phyloP scores from a whole-genome alignment of 2,113 vertebrate species.

The Laterallus jamaicensis region DNA sequence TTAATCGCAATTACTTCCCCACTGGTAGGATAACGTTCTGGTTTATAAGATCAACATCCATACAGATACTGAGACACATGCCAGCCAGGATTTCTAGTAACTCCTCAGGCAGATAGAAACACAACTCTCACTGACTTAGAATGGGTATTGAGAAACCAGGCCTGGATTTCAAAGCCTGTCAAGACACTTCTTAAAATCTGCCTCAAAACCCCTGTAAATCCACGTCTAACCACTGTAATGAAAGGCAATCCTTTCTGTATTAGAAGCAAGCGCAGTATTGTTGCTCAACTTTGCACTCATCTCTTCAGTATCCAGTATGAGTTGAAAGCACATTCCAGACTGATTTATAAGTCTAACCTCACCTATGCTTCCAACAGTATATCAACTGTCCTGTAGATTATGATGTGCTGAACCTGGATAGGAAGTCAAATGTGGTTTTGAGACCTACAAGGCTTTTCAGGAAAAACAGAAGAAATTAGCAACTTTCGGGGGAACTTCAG shows the following conservation, averaged over 20 bases:
- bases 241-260: neutral
- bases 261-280: neutral
- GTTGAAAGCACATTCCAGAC: neutral
- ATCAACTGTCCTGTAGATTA: neutral
- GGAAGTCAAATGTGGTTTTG: neutral
- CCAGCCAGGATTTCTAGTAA: neutral
- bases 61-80: neutral
- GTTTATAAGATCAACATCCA: neutral
- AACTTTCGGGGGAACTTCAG: neutral
- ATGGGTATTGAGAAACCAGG: neutral
- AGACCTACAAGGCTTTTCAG: neutral
- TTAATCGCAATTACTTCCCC: neutral
- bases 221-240: neutral
- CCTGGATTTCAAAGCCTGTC: neutral
- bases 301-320: neutral
- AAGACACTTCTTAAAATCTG: neutral
- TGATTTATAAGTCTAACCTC: neutral
- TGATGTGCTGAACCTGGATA: neutral
- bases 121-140: neutral
- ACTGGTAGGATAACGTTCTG: neutral
- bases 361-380: neutral
- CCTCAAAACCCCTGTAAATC: neutral
- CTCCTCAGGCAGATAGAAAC: neutral
- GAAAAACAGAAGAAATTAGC: neutral
- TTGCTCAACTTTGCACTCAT: neutral